Evolutionary conservation across 1,140 invertebrate species (phyloP), one percentile per base, ranked within the genome.

Genomic region (Centruroides vittatus): DNA sequence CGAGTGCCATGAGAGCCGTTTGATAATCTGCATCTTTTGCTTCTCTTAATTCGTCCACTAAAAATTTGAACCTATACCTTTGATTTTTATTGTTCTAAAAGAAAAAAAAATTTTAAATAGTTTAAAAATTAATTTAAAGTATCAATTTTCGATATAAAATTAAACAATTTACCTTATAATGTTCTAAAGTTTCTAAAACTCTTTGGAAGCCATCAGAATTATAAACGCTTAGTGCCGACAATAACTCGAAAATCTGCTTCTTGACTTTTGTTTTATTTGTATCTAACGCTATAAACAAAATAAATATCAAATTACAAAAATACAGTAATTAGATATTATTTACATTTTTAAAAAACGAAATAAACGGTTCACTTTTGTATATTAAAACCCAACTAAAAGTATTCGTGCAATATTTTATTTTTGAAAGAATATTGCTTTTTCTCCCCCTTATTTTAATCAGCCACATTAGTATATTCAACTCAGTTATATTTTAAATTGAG

Each of bases 201-300:
- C 75, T 66, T 12, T 67, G 61, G 63, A 78, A 75, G 8, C 79
- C 79, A 13, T 76, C 71, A 5, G 66, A 57, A 1, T 75, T 78
- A 65, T 78, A 80, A 47, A 79, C 71, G 63, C 74, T 76, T 4
- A 80, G 64, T 0, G 78, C 79, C 48, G 78, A 77, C 41, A 80
- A 66, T 5, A 80, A 67, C 59, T 80, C 78, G 57, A 79, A 76
- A n/a, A 80, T 74, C 67, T 79, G 78, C 48, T 78, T 75, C 67
- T 79, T 80, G 23, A 79, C 76, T 62, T 74, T 73, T 9, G 73
- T 71, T 66, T 78, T 78, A 35, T 71, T 71, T 9, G 75, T 76
- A 52, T 73, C 71, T 53, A 79, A 60, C 47, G 76, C 78, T 79
- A 70, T 35, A 72, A 74, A 60, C 41, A 41, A 2, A 41, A 41